These are phyloP conservation scores for Cinclus mexicanus DNA, from an alignment of 2,113 vertebrate species.

Conservation along the genomic window DNA sequence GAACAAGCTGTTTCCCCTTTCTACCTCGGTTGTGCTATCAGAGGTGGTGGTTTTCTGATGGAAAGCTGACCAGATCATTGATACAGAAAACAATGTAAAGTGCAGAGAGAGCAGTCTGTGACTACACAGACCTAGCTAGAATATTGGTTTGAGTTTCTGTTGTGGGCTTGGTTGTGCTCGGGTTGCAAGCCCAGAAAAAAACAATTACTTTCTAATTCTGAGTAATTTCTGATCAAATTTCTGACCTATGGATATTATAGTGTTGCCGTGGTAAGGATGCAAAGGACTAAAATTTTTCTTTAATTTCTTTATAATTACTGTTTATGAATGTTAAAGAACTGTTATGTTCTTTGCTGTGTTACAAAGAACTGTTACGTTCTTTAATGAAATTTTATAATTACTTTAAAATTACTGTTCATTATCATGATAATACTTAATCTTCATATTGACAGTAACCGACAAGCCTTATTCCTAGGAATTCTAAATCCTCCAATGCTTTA, in stretches of 20 bases:
- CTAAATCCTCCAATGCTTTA: background rate
- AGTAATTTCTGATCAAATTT: background rate
- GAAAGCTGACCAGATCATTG: background rate
- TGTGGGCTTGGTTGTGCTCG: fast-evolving
- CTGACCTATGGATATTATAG: background rate
- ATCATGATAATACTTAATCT: background rate
- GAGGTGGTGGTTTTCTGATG: background rate
- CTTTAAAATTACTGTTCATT: background rate
- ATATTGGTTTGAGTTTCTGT: background rate
- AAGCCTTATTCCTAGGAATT: background rate
- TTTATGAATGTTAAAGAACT: too few species aligned
- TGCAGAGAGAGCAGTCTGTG: background rate
- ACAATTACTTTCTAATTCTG: background rate
- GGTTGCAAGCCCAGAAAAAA: background rate
- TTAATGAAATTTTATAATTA: background rate
- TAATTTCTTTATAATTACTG: too few species aligned
- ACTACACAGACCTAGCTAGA: background rate
- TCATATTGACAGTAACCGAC: background rate
- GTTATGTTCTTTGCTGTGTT: too few species aligned
- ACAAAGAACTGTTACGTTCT: too few species aligned
- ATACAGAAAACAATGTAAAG: background rate
- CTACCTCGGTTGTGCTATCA: background rate
- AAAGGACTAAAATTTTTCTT: background rate
- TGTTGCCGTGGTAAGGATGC: background rate
- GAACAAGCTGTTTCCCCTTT: background rate